A percentile compares a stretch with the other conserved stretches of the same genome.
Conservation (phyloP, 2,888 invertebrate genomes). For the Galeruca laticollis region DNA sequence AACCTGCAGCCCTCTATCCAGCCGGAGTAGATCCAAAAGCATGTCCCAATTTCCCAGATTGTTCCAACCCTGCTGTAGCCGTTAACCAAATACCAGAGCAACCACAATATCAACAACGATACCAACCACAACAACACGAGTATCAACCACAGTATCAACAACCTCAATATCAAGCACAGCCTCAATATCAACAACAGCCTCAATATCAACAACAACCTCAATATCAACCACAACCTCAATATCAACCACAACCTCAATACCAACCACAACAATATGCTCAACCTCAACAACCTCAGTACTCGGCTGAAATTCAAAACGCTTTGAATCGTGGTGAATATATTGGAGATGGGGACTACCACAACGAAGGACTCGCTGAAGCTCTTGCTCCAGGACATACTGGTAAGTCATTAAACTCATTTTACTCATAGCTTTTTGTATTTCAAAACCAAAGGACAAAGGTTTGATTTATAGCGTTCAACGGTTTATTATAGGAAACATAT, state of each 20-base stretch:
- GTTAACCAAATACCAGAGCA: constrained; percentile 47
- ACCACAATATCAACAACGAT: constrained; percentile 45
- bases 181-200: constrained; percentile 49
- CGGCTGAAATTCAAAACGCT: constrained; percentile 56
- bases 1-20: constrained; percentile 58
- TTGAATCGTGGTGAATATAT: constrained; percentile 60
- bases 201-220: constrained; percentile 52
- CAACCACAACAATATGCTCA: constrained; percentile 23
- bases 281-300: constrained; percentile 48
- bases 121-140: constrained; percentile 47
- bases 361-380: constrained; percentile 60
- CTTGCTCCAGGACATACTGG: constrained; percentile 57
- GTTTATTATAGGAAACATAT: no score
- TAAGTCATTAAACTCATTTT: constrained; percentile 35
- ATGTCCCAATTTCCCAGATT: constrained; percentile 60
- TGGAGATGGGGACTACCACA: constrained; percentile 61
- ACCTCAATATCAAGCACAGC: constrained; percentile 45
- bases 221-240: constrained; percentile 52
- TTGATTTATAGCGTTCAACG: no score
- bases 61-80: constrained; percentile 58
- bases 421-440: not conserved
- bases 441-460: no score
- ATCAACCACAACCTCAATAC: constrained; percentile 49
- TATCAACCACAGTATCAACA: constrained; percentile 46
- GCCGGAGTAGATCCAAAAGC: constrained; percentile 59